These are phyloP conservation scores for Actinia tenebrosa DNA, from an alignment of 64 coral and sea anemone species.

Conservation along the genomic window DNA sequence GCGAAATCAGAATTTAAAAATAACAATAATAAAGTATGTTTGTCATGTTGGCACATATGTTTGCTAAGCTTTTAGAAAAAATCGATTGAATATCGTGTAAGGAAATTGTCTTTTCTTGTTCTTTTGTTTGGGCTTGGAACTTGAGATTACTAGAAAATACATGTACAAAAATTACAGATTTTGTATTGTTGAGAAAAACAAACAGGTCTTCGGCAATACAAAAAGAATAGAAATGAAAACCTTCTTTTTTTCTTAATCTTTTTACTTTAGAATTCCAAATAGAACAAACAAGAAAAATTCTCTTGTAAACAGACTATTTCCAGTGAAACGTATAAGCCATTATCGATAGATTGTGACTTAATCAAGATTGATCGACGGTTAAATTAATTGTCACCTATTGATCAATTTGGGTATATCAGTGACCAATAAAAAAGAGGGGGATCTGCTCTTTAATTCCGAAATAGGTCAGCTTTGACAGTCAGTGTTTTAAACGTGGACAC, in stretches of 20 bases:
- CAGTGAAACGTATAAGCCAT: not conserved
- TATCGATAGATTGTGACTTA: conserved; percentile 9
- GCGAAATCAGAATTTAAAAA: not conserved
- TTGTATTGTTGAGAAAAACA: not conserved
- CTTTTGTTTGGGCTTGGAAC: not conserved
- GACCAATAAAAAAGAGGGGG: not conserved
- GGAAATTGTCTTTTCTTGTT: not conserved
- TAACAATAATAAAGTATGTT: not conserved
- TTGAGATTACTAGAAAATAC: conserved; percentile 13
- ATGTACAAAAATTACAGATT: not conserved
- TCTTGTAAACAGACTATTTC: conserved; percentile 9
- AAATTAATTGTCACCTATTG: not conserved
- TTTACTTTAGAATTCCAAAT: not conserved
- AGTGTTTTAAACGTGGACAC: not conserved
- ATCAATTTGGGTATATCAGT: not conserved
- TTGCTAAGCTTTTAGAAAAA: conserved; percentile 3
- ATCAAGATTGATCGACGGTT: conserved; percentile 5
- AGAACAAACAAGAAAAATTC: conserved; percentile 3
- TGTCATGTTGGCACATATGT: not conserved
- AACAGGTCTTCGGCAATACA: not conserved
- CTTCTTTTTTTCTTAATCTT: not conserved
- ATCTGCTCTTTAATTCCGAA: not conserved
- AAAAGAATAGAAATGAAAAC: not conserved
- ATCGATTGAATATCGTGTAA: not conserved
- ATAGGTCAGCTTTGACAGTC: conserved; percentile 5